Evolutionary conservation across 2,797 vertebrate genomes (phyloP), one percentile per base, ranked within the genome.

Genomic region (Coccyzus lansbergi): DNA sequence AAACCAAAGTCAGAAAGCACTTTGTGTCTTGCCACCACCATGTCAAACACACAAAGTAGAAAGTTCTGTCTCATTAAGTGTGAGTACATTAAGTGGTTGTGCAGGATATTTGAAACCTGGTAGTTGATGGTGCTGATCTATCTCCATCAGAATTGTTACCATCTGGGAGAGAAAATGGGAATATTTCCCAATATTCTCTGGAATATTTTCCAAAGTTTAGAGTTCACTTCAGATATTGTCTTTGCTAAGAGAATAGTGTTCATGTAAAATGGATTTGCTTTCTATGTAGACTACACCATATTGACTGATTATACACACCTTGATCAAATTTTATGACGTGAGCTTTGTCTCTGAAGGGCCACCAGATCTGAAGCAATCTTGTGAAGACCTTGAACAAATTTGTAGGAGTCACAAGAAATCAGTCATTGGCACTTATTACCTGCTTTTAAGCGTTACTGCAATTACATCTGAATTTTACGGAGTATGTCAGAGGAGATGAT

Each of bases 151-250:
- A 88, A 71, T 51, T 82, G 38, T 59, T 82, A 31, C 22, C 25
- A 33, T 77, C 68, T 52, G 59, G 56, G 36, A 76, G 59, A 62
- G 63, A 68, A 91, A 88, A 76, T 33, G 49, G 16, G 4, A n/a
- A n/a, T n/a, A n/a, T n/a, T n/a, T n/a, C n/a, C n/a, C n/a, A n/a
- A n/a, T n/a, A n/a, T n/a, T n/a, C n/a, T 77, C 53, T 87, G 71
- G 83, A 92, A 90, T 55, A 72, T 51, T 93, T 95, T 95, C 65
- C 49, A 72, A 94, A 86, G 56, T 74, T 84, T 44, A 36, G 63
- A 49, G 22, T 36, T 83, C 29, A 88, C 33, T 72, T 65, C 60
- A 53, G 44, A 40, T 90, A 1, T 31, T 65, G 7, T 76, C 79
- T 85, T 70, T 78, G 26, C 71, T 87, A 31, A 60, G 74, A 90